Evolutionary conservation across 2,113 vertebrate genomes (phyloP), one percentile per base, ranked within the genome.

Genomic region (Nothocercus nigrocapillus): DNA sequence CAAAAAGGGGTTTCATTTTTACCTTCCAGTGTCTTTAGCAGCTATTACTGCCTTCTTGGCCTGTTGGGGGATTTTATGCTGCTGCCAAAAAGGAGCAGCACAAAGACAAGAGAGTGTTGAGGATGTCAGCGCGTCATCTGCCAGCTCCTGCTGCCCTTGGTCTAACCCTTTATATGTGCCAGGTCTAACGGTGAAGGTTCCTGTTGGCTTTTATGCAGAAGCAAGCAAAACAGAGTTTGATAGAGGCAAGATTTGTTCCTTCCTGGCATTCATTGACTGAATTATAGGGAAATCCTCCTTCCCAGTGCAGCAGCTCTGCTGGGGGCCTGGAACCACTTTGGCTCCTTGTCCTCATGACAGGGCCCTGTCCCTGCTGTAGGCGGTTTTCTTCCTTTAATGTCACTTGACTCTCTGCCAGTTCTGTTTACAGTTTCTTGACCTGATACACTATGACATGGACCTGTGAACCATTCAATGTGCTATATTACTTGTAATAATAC

Each of bases 381-480:
- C 12, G 59, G 7, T 2, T 72, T 28, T 56, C 45, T 82, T 10
- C 2, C 2, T 67, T 82, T 42, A 3, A 2, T 4, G 3, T 5
- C 34, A 16, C 25, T 38, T 63, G 61, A 1, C 4, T n/a, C 9
- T 51, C n/a, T 17, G 7, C 0, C 21, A 58, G 54, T 20, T 93
- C 69, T 66, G 18, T 54, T 32, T 77, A 79, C 3, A 0, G 40
- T 44, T 44, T 58, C 86, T 75, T 47, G 9, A 22, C 24, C 69
- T 58, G n/a, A 45, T 44, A 5, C 0, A 0, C 4, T 12, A 9
- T 74, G 22, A 15, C 4, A 68, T 13, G 64, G 8, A 3, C 21
- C 44, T 42, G 9, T 2, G 2, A 28, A 12, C 9, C 6, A 3
- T 58, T 58, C 18, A 63, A 6, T 2, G 0, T 2, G 12, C 59